A percentile compares a stretch with the other conserved stretches of the same genome.
phyloP scores from a whole-genome alignment of 2,113 vertebrate species.

The Pithys albifrons region DNA sequence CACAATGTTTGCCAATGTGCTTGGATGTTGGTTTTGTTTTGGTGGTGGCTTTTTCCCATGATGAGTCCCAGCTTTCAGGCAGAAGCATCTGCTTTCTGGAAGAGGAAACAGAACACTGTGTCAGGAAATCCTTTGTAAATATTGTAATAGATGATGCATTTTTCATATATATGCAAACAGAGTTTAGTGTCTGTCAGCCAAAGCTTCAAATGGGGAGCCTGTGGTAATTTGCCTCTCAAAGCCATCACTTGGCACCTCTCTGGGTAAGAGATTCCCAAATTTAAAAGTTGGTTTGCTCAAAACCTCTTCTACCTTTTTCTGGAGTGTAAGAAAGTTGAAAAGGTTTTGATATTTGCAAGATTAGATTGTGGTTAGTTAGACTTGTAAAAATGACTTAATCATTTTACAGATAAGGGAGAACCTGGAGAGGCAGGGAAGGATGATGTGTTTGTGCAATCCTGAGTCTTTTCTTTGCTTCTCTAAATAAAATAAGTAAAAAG shows the following conservation, averaged over 20 bases:
- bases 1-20: background rate
- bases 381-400: background rate
- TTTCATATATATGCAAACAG: background rate
- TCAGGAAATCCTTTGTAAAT: background rate
- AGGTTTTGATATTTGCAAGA: background rate
- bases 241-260: background rate
- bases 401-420: background rate
- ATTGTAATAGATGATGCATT: background rate
- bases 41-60: background rate
- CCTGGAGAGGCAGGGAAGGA: background rate
- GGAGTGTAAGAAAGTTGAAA: background rate
- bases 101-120: background rate
- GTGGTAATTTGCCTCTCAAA: background rate
- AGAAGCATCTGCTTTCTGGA: background rate
- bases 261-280: background rate
- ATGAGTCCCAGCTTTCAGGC: background rate
- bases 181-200: background rate
- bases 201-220: background rate
- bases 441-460: background rate
- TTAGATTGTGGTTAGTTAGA: background rate
- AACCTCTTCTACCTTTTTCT: background rate
- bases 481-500: background rate
- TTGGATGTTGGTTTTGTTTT: background rate
- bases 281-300: background rate
- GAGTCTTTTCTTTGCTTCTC: background rate